Percentiles rank a stretch among this genome's conserved stretches.
Conservation (phyloP, 2,888 invertebrate species). For the Drosophila eohydei region DNA sequence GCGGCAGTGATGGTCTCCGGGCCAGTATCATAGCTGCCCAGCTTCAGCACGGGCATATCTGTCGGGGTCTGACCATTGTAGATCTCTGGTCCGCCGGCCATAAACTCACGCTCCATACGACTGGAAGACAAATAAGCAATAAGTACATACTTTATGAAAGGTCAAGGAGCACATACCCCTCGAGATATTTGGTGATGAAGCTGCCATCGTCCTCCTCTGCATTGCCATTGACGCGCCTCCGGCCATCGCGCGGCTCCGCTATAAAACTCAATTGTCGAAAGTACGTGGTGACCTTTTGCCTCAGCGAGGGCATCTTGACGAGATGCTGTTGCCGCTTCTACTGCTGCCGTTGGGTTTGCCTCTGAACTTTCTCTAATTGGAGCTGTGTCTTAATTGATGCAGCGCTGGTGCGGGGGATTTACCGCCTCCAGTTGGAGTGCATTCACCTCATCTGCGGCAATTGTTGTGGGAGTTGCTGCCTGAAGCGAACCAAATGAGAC, state of each 20-base stretch:
- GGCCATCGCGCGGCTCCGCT: slow-evolving; percentile 86
- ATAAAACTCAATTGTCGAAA: slow-evolving; percentile 90
- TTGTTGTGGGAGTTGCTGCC: slow-evolving; percentile 58
- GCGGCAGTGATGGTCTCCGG: slow-evolving; percentile 88
- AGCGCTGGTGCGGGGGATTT: slow-evolving; percentile 21
- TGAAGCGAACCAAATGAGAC: slow-evolving; percentile 24
- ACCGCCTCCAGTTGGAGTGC: slow-evolving; percentile 49
- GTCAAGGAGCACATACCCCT: slow-evolving; percentile 86
- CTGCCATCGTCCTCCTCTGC: slow-evolving; percentile 87
- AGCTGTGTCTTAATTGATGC: slow-evolving; percentile 44
- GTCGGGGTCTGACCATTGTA: slow-evolving; percentile 90
- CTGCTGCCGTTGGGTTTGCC: slow-evolving; percentile 24
- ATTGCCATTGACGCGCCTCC: slow-evolving; percentile 78
- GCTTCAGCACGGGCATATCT: slow-evolving; percentile 88
- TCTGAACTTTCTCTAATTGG: slow-evolving; percentile 47
- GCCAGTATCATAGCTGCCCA: slow-evolving; percentile 86
- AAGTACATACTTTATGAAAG: neutral
- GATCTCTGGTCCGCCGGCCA: slow-evolving; percentile 84
- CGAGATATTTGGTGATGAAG: slow-evolving; percentile 89
- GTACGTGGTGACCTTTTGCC: slow-evolving; percentile 90
- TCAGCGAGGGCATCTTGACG: slow-evolving; percentile 88
- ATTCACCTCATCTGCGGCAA: slow-evolving; percentile 66
- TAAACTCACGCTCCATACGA: slow-evolving; percentile 83
- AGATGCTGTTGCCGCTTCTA: slow-evolving; percentile 17
- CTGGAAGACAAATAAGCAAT: slow-evolving; percentile 48